Evolutionary conservation across 2,888 invertebrate species (phyloP), one percentile per base, ranked within the genome.

Genomic region (Lycocerus yunnanus): DNA sequence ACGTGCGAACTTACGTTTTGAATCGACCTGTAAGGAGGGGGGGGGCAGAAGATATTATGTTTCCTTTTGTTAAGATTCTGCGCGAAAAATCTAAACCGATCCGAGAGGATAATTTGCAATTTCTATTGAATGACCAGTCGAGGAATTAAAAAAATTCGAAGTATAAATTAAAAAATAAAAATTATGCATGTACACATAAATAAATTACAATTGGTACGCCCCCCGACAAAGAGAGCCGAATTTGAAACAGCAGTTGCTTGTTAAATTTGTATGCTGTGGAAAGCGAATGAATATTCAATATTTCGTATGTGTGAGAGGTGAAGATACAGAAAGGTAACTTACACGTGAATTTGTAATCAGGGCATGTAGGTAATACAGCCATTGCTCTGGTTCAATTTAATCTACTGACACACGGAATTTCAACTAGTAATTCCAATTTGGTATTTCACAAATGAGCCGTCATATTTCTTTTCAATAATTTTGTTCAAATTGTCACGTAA

Each of bases 231-330:
- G 74, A 20, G 66, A 16, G 67, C 71, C 20, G 61, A 68, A 74
- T 74, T 71, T 61, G 74, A 68, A 68, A 74, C 74, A 71, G 66
- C 71, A 68, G 71, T 74, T 74, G 63, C 71, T 65, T 71, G 74
- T 74, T 74, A 71, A 69, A 74, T 74, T 74, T 74, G 74, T 68
- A 74, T 59, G 66, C 43, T 66, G 71, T 69, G 74, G 74, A 74
- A 74, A 74, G 71, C 71, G 74, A 71, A 74, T 76, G 76, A 76
- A 76, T 76, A 76, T 76, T 76, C 76, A 76, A 76, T 76, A 76
- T 76, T 73, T 71, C 76, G 71, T 74, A 74, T 76, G 76, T 76
- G 70, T 67, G 71, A 73, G 71, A 74, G 71, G 74, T 71, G 68
- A 66, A 71, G 71, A 76, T 76, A 74, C 76, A 76, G 43, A 70